phyloP scores from a whole-genome alignment of 2,797 vertebrate genomes.

The Epinephelus coioides region DNA sequence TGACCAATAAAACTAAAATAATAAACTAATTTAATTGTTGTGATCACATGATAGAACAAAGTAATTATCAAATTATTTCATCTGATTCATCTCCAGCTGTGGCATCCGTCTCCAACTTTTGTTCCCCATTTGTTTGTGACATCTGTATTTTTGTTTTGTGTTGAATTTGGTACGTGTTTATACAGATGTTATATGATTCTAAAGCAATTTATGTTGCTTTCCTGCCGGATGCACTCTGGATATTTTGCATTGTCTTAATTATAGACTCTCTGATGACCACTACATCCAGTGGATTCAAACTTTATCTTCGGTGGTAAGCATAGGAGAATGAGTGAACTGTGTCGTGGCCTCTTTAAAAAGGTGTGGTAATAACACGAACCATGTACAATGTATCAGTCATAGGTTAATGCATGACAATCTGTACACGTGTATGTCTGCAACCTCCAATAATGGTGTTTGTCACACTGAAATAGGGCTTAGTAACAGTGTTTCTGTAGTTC shows the following conservation, averaged over 20 bases:
- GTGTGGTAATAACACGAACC: conserved; percentile 63
- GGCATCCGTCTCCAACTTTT: conserved; percentile 44
- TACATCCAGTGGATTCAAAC: conserved; percentile 39
- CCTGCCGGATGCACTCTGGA: conserved; percentile 42
- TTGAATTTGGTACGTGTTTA: conserved; percentile 39
- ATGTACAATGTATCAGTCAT: conserved; percentile 77
- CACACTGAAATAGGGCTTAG: conserved; percentile 71
- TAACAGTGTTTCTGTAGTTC: conserved; percentile 62
- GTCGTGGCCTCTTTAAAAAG: conserved; percentile 59
- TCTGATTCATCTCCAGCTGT: conserved; percentile 42
- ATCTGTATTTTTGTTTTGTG: conserved; percentile 46
- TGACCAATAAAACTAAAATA: neutral
- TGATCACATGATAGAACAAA: conserved; percentile 7
- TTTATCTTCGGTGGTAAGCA: conserved; percentile 46
- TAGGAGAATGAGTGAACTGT: conserved; percentile 52
- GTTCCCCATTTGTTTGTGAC: conserved; percentile 26
- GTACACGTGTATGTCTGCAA: conserved; percentile 77
- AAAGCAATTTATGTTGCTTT: conserved; percentile 38
- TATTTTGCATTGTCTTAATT: conserved; percentile 37
- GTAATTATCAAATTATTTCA: neutral
- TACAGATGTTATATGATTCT: conserved; percentile 27
- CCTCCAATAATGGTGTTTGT: conserved; percentile 72
- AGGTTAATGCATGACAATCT: conserved; percentile 92
- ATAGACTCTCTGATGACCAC: conserved; percentile 34
- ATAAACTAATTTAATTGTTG: neutral